Percentiles rank a stretch among this genome's conserved stretches.
Conservation (phyloP, 1,140 invertebrate genomes). For the Eurytemora carolleeae region DNA sequence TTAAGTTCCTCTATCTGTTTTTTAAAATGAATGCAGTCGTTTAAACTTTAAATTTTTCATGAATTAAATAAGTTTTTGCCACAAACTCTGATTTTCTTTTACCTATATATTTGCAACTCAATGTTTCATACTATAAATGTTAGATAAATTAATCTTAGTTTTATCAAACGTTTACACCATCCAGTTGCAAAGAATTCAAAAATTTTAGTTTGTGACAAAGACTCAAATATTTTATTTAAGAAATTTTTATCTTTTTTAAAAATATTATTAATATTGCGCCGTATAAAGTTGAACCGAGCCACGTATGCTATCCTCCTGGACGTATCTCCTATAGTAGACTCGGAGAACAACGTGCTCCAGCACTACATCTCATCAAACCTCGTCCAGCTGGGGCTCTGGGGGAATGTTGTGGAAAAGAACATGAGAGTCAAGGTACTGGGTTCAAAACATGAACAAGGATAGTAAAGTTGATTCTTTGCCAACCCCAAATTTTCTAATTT, state of each 20-base stretch:
- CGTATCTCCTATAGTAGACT: constrained; percentile 12
- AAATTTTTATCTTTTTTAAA: no score
- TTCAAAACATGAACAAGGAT: no score
- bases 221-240: neutral
- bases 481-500: no score
- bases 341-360: constrained; percentile 9
- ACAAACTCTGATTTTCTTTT: no score
- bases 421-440: constrained; percentile 10
- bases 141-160: neutral
- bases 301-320: constrained; percentile 8
- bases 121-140: neutral
- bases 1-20: no score
- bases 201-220: neutral
- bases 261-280: neutral
- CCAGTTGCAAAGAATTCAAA: neutral
- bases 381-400: constrained; percentile 8
- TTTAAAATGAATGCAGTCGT: no score
- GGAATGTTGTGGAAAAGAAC: constrained; percentile 12
- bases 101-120: no score
- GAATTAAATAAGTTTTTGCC: no score
- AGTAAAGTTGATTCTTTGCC: no score
- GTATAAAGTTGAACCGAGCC: neutral
- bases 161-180: neutral
- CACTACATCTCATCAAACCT: constrained; percentile 4
- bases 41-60: no score